Conservation (phyloP, 2,797 vertebrate species). For the Vespertilio murinus region DNA sequence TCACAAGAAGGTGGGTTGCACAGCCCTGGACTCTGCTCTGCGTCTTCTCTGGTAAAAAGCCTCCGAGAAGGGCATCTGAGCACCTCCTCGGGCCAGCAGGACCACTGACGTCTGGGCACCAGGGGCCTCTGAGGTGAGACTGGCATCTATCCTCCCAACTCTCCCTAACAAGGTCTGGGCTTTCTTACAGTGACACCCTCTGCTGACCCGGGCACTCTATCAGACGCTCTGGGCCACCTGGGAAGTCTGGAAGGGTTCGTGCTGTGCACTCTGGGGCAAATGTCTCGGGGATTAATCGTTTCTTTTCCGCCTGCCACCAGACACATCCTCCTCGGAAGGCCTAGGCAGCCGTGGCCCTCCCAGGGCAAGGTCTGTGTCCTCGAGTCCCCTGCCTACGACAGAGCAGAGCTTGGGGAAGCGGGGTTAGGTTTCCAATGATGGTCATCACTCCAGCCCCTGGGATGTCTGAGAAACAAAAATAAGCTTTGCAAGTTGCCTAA, state of each 20-base stretch:
- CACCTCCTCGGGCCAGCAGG: neutral
- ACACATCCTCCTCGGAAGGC: neutral
- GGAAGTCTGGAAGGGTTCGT: neutral
- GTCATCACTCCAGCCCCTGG: constrained; percentile 44
- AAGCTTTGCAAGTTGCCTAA: constrained; percentile 59
- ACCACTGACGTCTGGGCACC: neutral
- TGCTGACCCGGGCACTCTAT: neutral
- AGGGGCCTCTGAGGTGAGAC: neutral
- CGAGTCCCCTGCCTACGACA: neutral
- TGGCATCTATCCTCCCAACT: neutral
- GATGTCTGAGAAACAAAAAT: constrained; percentile 70
- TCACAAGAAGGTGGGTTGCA: neutral
- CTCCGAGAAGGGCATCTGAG: neutral
- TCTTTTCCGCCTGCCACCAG: neutral
- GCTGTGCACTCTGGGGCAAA: neutral
- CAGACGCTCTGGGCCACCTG: neutral
- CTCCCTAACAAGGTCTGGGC: neutral
- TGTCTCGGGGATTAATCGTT: neutral
- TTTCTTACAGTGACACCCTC: neutral
- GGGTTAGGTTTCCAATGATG: neutral
- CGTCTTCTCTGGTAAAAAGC: neutral
- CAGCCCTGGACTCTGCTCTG: neutral
- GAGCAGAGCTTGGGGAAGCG: neutral
- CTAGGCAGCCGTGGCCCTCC: neutral
- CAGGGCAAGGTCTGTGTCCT: neutral